Base-by-base conservation (phyloP, 2,888 invertebrate species). In the Sussaba pulchella region DNA sequence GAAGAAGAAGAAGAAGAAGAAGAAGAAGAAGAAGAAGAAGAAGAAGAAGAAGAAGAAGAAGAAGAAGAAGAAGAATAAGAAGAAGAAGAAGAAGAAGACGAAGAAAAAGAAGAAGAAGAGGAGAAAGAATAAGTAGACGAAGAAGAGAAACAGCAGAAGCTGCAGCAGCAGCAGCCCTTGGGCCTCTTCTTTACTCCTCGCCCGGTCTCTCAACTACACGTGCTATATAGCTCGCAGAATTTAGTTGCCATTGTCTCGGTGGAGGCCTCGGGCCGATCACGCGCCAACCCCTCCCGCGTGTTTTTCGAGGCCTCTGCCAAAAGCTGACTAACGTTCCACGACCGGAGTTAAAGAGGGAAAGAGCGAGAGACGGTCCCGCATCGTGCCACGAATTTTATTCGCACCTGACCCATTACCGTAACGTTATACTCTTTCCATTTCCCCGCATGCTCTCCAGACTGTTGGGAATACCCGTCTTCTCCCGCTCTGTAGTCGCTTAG, bases 221-320 rank as follows among this genome's bases (percentile, higher is more conserved):
- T 26, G 43, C 76, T 75, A 79, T 74, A 64, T 73, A 85, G 84
- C 85, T 85, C 85, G 85, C 85, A 85, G 87, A 91, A 90, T 90
- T 90, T 88, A 88, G 88, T 88, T 87, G 87, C 88, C 88, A 91
- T 90, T 90, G 90, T 90, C 89, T 90, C 87, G 87, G 84, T 84
- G 81, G 88, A 88, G 86, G 87, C 87, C 89, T 80, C 76, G 72
- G 76, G 76, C 85, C 86, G 88, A 90, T 90, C 90, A 88, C 86
- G 84, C 86, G 86, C 85, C 87, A 78, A 78, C 83, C 78, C 78
- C 81, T 79, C 84, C 67, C 52, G 24, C 57, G 36, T 64, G 9
- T 52, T 83, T 83, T 71, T 78, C 83, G 81, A 78, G 74, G 82
- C 76, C 83, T 85, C 83, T 89, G 89, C 89, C 89, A 89, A 89